These are phyloP conservation scores for Stictonetta naevosa DNA, from an alignment of 2,113 vertebrate species.

Conservation along the genomic window DNA sequence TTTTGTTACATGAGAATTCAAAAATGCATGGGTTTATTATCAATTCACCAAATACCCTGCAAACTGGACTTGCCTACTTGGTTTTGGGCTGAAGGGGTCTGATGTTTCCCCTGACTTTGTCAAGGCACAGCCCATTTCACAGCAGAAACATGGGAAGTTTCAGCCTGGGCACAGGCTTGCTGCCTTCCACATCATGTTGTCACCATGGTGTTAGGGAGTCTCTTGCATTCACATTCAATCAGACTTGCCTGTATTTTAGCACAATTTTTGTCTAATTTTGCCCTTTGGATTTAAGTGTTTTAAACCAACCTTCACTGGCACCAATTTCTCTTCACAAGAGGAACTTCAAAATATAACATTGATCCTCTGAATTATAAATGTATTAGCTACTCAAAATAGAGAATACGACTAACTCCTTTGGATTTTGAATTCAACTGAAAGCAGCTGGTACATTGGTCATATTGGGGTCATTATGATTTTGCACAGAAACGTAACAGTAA, in stretches of 20 bases:
- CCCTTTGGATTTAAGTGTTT: not conserved
- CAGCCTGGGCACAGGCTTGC: rapidly evolving
- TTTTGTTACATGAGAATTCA: not conserved
- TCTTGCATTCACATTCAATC: not conserved
- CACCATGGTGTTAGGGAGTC: not conserved
- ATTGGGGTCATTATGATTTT: not conserved
- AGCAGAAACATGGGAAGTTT: not conserved
- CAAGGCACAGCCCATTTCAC: not conserved
- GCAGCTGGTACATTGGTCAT: not conserved
- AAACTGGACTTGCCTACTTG: not conserved
- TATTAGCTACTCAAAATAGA: not conserved
- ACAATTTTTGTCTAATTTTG: not conserved
- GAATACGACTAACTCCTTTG: not conserved
- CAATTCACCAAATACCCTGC: not conserved
- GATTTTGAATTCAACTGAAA: not conserved
- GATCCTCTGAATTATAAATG: not conserved
- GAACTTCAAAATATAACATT: not conserved
- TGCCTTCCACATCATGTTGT: not conserved
- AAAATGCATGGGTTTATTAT: not conserved
- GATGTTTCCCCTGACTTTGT: not conserved
- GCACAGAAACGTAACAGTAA: not conserved
- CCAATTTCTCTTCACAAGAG: not conserved
- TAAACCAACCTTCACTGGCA: not conserved
- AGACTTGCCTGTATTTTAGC: not conserved
- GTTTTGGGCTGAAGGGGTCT: not conserved